These are phyloP conservation scores for Papilio polytes DNA, from an alignment of 1,140 invertebrate genomes.

Conservation along the genomic window DNA sequence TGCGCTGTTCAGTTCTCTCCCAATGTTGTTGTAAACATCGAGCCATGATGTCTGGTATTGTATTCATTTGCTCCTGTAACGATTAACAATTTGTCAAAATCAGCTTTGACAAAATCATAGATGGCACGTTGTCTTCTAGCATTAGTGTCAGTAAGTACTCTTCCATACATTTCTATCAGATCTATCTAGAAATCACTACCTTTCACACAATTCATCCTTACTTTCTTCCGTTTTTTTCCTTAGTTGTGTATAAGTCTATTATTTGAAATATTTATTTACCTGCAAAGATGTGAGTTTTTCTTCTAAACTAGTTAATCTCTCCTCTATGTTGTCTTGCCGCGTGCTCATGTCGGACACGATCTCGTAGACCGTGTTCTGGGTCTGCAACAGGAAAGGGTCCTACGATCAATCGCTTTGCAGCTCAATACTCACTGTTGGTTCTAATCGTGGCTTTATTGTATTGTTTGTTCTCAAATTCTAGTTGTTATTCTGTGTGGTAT, in stretches of 20 bases:
- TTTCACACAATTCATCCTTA: too few species aligned
- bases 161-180: too few species aligned
- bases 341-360: slow-evolving; percentile 98
- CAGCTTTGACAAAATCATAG: not conserved
- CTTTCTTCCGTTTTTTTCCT: too few species aligned
- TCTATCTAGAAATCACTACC: too few species aligned
- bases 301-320: slow-evolving; percentile 93
- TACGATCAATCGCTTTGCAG: slow-evolving; percentile 83
- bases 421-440: slow-evolving; percentile 68
- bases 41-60: slow-evolving; percentile 92
- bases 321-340: slow-evolving; percentile 95
- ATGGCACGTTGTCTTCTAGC: not conserved
- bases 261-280: too few species aligned
- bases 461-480: slow-evolving; percentile 44
- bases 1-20: slow-evolving; percentile 88
- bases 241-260: too few species aligned
- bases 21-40: slow-evolving; percentile 89
- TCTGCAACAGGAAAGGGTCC: slow-evolving; percentile 89
- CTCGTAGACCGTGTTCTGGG: slow-evolving; percentile 98
- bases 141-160: not conserved
- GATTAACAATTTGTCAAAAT: slow-evolving; percentile 14
- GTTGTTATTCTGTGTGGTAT: slow-evolving; percentile 42
- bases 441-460: slow-evolving; percentile 59
- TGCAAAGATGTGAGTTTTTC: slow-evolving; percentile 92
- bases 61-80: slow-evolving; percentile 90